A percentile compares a stretch with the other conserved stretches of the same genome.
Conservation (phyloP, 1,140 invertebrate species). For the Eriocheir sinensis region DNA sequence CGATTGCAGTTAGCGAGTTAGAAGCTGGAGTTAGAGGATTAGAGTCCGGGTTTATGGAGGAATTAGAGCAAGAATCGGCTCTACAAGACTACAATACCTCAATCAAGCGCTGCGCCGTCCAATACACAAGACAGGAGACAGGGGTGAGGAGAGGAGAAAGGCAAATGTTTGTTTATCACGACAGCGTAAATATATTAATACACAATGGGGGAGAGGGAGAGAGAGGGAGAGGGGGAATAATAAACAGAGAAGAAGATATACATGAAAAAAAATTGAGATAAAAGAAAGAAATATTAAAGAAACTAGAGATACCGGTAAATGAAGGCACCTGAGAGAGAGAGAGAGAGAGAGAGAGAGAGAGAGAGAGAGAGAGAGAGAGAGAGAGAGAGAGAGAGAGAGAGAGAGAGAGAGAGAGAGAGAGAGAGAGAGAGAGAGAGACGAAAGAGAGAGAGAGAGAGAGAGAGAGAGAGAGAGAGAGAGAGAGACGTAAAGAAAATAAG, state of each 20-base stretch:
- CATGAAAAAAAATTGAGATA: no score
- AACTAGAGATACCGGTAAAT: no score
- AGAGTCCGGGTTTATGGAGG: not conserved
- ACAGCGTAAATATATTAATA: not conserved
- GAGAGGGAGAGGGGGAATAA: not conserved
- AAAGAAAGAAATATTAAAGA: no score
- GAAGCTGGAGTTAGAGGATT: not conserved
- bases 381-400: not conserved
- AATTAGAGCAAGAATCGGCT: not conserved
- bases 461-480: constrained; percentile 10
- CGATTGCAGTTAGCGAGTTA: not conserved
- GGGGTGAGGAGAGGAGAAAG: not conserved
- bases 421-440: no score
- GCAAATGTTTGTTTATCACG: constrained; percentile 16
- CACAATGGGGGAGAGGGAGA: not conserved
- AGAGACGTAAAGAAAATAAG: not conserved
- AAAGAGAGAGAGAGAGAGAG: not conserved
- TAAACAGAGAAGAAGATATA: not conserved
- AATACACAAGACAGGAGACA: not conserved
- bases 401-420: not conserved
- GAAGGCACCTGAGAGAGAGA: not conserved
- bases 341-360: not conserved
- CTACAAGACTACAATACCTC: constrained; percentile 11
- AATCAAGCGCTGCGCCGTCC: not conserved
- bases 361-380: not conserved